These are phyloP conservation scores for Drosophila bocqueti DNA, from an alignment of 1,140 invertebrate species.

Conservation along the genomic window DNA sequence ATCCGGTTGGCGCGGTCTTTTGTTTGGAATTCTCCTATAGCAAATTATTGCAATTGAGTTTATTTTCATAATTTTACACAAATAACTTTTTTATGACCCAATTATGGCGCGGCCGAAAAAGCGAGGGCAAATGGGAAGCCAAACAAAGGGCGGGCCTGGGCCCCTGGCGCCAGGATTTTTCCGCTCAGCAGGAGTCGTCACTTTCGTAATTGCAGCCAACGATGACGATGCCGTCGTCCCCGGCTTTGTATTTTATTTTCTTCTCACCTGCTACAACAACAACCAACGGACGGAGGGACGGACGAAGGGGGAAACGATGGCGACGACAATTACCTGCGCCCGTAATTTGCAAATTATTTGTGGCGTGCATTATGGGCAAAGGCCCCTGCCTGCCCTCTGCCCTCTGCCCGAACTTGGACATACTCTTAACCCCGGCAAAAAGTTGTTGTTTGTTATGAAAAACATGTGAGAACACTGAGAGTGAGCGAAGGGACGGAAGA, in stretches of 20 bases:
- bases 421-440: slow-evolving; percentile 6
- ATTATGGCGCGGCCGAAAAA: slow-evolving; percentile 42
- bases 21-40: slow-evolving; percentile 44
- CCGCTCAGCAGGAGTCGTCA: slow-evolving; percentile 10
- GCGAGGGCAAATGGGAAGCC: slow-evolving; percentile 5
- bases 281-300: not conserved
- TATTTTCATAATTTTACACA: slow-evolving; percentile 80
- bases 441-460: slow-evolving; percentile 59
- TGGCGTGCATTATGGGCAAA: slow-evolving; percentile 48
- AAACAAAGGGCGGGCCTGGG: slow-evolving; percentile 14
- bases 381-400: slow-evolving; percentile 5
- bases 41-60: slow-evolving; percentile 81
- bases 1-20: slow-evolving; percentile 33
- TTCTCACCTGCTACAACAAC: slow-evolving; percentile 47
- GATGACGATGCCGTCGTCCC: slow-evolving; percentile 21
- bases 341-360: slow-evolving; percentile 74
- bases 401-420: slow-evolving; percentile 7
- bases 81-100: slow-evolving; percentile 81
- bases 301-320: not conserved
- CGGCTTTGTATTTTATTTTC: slow-evolving; percentile 50
- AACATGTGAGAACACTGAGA: slow-evolving; percentile 50
- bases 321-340: slow-evolving; percentile 66
- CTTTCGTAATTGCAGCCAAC: slow-evolving; percentile 42
- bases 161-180: slow-evolving; percentile 24
- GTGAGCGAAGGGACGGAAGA: not conserved